Percentiles rank a stretch among this genome's conserved stretches.
phyloP scores from a whole-genome alignment of 2,797 vertebrate genomes.

The Chaunax sp. region DNA sequence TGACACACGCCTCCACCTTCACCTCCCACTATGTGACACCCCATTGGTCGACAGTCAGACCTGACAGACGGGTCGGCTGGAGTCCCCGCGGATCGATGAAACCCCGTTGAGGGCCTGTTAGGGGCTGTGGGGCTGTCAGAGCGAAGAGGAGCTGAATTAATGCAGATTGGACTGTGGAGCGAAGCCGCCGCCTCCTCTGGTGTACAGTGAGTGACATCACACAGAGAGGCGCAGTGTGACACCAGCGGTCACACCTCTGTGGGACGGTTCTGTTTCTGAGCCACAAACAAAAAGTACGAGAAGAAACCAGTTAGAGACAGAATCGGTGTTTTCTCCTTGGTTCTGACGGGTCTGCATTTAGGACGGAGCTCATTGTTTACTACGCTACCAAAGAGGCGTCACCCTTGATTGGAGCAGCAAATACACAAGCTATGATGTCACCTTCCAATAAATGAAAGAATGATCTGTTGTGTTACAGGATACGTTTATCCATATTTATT shows the following conservation, averaged over 20 bases:
- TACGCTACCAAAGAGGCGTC: no score
- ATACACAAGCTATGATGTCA: no score
- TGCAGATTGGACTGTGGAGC: conserved; percentile 35
- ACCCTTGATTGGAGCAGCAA: no score
- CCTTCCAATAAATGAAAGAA: no score
- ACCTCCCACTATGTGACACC: conserved; percentile 37
- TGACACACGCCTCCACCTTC: conserved; percentile 38
- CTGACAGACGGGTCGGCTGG: conserved; percentile 59
- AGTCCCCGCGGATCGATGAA: conserved; percentile 54
- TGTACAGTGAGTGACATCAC: not conserved
- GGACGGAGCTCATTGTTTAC: no score
- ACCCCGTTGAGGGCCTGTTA: conserved; percentile 40
- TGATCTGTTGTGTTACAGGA: no score
- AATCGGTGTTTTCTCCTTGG: no score
- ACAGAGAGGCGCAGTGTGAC: conserved; percentile 1
- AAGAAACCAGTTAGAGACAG: not conserved
- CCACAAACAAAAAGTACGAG: not conserved
- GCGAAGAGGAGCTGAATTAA: conserved; percentile 39
- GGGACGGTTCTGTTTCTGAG: not conserved
- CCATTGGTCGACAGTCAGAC: conserved; percentile 45
- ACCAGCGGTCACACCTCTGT: not conserved
- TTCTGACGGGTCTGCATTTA: no score
- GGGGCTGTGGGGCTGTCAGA: conserved; percentile 28
- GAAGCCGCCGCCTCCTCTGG: not conserved
- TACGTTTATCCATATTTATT: no score